Conservation (phyloP, 2,888 invertebrate genomes). For the Caradrina clavipalpis region DNA sequence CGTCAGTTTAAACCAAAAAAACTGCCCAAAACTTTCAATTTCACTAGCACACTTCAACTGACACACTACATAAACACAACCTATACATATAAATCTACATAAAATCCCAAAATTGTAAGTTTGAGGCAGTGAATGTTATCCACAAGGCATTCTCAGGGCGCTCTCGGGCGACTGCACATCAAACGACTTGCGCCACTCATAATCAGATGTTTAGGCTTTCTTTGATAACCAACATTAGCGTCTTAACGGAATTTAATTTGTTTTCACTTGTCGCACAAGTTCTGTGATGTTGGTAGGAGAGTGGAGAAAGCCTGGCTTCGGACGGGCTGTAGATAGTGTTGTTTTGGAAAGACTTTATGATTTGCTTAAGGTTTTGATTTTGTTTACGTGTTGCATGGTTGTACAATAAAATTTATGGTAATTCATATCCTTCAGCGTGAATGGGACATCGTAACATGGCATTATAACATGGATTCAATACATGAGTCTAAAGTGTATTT, state of each 20-base stretch:
- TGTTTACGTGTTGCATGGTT: too few species aligned
- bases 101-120: conserved; percentile 71
- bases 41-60: conserved; percentile 8
- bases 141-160: conserved; percentile 86
- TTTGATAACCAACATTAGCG: conserved; percentile 87
- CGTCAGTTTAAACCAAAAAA: neutral
- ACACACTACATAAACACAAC: conserved; percentile 32
- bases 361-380: too few species aligned
- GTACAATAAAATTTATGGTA: too few species aligned
- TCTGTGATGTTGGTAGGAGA: conserved; percentile 55
- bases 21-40: neutral
- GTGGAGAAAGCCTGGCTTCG: neutral
- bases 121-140: conserved; percentile 71
- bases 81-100: conserved; percentile 59
- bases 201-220: conserved; percentile 87
- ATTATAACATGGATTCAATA: too few species aligned
- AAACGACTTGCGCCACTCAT: conserved; percentile 83
- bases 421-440: too few species aligned
- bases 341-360: too few species aligned
- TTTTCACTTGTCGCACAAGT: conserved; percentile 75
- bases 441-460: too few species aligned
- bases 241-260: conserved; percentile 88
- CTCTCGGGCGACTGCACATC: conserved; percentile 81
- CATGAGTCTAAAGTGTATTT: too few species aligned
- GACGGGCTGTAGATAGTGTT: too few species aligned